Conservation (phyloP, 2,113 vertebrate genomes). For the Otolemur garnettii region DNA sequence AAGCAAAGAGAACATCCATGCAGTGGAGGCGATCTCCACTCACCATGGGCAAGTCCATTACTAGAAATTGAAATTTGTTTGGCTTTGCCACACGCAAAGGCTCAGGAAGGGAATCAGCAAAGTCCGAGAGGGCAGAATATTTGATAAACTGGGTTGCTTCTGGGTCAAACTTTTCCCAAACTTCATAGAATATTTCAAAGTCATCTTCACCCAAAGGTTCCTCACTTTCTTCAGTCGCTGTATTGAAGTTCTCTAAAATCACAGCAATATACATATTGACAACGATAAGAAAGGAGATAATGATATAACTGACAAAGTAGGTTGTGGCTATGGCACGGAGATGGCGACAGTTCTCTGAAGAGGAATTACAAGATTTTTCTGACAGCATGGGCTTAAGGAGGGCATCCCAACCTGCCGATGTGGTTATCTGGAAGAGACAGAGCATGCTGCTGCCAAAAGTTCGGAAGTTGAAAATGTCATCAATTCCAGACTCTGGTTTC, state of each 20-base stretch:
- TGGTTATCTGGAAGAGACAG: constrained; percentile 98
- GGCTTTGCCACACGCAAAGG: constrained; percentile 96
- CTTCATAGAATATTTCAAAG: constrained; percentile 99
- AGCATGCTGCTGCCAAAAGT: constrained; percentile 97
- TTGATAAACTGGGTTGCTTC: constrained; percentile 97
- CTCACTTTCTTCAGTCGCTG: constrained; percentile 97
- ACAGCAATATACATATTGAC: constrained; percentile 99
- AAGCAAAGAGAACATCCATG: constrained; percentile 97
- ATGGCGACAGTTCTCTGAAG: constrained; percentile 84
- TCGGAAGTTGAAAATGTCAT: constrained; percentile 97
- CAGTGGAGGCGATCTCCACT: constrained; percentile 97
- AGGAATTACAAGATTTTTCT: constrained; percentile 74
- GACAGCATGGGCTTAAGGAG: constrained; percentile 93
- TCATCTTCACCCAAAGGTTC: constrained; percentile 97
- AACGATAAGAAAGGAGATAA: constrained; percentile 97
- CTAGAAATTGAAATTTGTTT: constrained; percentile 93
- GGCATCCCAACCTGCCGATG: constrained; percentile 96
- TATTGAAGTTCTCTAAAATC: constrained; percentile 97
- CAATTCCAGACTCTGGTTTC: constrained; percentile 87
- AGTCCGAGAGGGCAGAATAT: constrained; percentile 93
- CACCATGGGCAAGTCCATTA: constrained; percentile 98
- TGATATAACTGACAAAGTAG: constrained; percentile 97
- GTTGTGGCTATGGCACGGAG: constrained; percentile 90
- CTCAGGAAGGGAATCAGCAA: constrained; percentile 93
- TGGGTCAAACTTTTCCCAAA: constrained; percentile 97